Evolutionary conservation across 53 echinoderm and acorn worm genomes (phyloP), one percentile per base, ranked within the genome.

Genomic region (Holothuria scabra): DNA sequence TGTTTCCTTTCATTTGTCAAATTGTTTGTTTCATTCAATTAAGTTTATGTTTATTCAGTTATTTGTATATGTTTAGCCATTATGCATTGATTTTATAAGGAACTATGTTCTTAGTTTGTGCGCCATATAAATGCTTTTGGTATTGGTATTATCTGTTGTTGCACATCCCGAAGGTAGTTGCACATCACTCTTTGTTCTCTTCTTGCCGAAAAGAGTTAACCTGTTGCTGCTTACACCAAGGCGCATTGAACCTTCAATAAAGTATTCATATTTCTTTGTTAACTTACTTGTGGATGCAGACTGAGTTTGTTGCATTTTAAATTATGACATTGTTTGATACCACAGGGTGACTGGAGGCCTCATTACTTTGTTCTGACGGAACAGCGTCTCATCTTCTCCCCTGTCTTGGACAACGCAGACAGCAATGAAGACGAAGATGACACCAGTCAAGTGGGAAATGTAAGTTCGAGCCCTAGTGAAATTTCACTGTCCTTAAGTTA

Each of bases 291-390:
- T 14, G 28, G 22, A 18, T 12, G 28, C 32, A 65, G 22, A 24
- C 7, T 8, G 2, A 18, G 2, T 59, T 81, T 37, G 9, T 1
- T 67, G 24, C 13, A 22, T 46, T 64, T 24, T 11, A 25, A 24
- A 38, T 16, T 12, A 21, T 1, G 3, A 16, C 52, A 3, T 52
- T 52, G 0, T 52, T 52, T 52, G 14, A 52, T 52, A 82, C 38
- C 74, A 29, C 85, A 93, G 94, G 66, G 83, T 75, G 99, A 99
- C 61, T 95, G 95, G 94, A 87, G 90, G n/a, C 93, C 94, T 52
- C 99, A 99, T 60, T 99, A 89, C 86, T 99, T 95, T 88, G 91
- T 99, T 34, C 80, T 99, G 81, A 99, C 99, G 0, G 85, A 88
- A 41, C 91, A 87, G 49, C 95, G 92, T 80, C 83, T 99, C 46